Evolutionary conservation across 64 coral and sea anemone genomes (phyloP).

Genomic region (Pocillopora verrucosa): DNA sequence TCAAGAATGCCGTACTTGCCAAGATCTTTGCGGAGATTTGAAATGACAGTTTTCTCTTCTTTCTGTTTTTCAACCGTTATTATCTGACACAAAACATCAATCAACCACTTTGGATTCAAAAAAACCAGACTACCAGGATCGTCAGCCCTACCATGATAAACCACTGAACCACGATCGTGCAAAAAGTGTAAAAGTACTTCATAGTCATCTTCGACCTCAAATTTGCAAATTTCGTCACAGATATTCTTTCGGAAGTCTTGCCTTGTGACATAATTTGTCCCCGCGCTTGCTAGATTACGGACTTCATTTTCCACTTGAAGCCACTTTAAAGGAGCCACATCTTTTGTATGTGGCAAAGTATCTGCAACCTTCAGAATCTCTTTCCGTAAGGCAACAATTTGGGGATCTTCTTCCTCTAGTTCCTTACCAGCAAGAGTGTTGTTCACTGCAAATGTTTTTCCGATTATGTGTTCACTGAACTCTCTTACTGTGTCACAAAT

Average conservation of each 20-base stretch:
- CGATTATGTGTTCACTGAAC: background rate
- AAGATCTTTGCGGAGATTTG: background rate
- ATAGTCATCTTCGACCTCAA: background rate
- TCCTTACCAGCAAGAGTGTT: background rate
- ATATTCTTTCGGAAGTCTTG: background rate
- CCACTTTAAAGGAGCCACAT: background rate
- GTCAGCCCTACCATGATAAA: background rate
- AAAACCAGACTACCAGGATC: background rate
- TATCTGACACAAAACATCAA: background rate
- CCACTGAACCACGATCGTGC: background rate
- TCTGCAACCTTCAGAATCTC: background rate
- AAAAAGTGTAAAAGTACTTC: background rate
- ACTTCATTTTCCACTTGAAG: background rate
- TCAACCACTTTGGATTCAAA: background rate
- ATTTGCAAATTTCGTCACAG: background rate
- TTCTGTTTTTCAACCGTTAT: background rate
- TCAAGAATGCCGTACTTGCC: background rate
- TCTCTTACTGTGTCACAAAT: background rate
- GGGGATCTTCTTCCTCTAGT: background rate
- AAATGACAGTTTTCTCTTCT: background rate
- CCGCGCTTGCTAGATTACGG: background rate
- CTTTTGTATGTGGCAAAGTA: background rate
- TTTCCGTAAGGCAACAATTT: background rate
- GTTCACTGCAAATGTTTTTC: background rate
- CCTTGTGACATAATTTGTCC: background rate